These are phyloP conservation scores for Phalera bucephala DNA, from an alignment of 2,888 invertebrate species.

Conservation along the genomic window DNA sequence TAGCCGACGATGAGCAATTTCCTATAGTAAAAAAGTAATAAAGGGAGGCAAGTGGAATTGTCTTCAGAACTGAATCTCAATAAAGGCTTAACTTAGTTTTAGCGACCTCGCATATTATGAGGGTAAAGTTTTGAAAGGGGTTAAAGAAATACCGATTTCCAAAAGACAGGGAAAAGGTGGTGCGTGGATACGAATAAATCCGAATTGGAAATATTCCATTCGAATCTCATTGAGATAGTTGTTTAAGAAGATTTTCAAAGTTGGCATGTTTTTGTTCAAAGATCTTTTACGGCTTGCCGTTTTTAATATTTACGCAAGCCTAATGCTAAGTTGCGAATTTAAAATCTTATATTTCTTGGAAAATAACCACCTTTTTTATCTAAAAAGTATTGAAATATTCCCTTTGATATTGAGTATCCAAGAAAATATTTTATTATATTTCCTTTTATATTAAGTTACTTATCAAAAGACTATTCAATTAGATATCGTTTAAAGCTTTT, in stretches of 20 bases:
- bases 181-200: constrained; percentile 61
- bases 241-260: constrained; percentile 20
- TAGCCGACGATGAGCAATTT: constrained; percentile 47
- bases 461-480: too few relatives aligned
- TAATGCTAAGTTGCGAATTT: too few relatives aligned
- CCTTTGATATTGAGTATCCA: too few relatives aligned
- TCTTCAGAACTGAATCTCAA: constrained; percentile 64
- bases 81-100: constrained; percentile 50
- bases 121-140: constrained; percentile 70
- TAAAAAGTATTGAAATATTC: neutral
- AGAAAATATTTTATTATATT: too few relatives aligned
- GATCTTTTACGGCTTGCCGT: too few relatives aligned
- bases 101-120: constrained; percentile 56
- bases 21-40: constrained; percentile 57
- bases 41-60: constrained; percentile 50
- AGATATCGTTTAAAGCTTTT: too few relatives aligned
- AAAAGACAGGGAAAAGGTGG: constrained; percentile 75
- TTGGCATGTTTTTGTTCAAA: too few relatives aligned
- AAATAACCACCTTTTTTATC: constrained; percentile 14
- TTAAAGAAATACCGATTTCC: constrained; percentile 66
- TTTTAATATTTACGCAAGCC: too few relatives aligned
- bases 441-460: too few relatives aligned
- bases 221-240: constrained; percentile 31
- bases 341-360: too few relatives aligned
- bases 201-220: constrained; percentile 47